Percentiles rank a stretch among this genome's conserved stretches.
Evolutionary conservation across 2,888 invertebrate species (phyloP).

Genomic region (Palloptera scutellata): DNA sequence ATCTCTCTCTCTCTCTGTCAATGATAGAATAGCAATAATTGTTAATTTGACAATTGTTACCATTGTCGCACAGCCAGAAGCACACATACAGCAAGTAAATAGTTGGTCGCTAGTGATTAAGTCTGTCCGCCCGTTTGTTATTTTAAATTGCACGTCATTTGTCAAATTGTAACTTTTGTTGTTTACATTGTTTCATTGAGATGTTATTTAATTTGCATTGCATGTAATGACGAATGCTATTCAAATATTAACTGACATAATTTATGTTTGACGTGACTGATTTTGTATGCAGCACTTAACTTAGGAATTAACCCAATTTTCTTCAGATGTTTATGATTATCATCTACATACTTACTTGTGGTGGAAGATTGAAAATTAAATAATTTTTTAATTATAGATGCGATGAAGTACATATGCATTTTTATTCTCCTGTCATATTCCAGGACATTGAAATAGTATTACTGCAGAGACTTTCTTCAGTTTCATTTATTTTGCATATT

Average conservation of each 20-base stretch:
- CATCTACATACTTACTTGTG: too few species aligned
- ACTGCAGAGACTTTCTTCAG: too few species aligned
- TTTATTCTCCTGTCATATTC: too few species aligned
- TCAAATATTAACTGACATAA: neutral
- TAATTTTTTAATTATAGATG: too few species aligned
- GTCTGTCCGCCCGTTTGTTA: neutral
- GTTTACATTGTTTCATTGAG: neutral
- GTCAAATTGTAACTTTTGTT: constrained; percentile 1
- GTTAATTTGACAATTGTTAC: constrained; percentile 8
- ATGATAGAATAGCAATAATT: neutral
- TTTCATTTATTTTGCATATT: too few species aligned
- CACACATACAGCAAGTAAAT: too few species aligned
- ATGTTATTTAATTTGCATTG: neutral
- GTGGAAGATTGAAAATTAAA: too few species aligned
- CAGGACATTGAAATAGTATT: too few species aligned
- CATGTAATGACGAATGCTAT: neutral
- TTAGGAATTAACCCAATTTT: too few species aligned
- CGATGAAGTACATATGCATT: too few species aligned
- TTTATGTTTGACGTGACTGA: neutral
- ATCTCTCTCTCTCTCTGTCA: neutral
- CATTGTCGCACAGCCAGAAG: neutral
- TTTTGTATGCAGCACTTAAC: too few species aligned
- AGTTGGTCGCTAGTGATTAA: neutral
- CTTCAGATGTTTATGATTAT: too few species aligned
- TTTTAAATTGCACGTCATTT: constrained; percentile 14